These are phyloP conservation scores for Achroia grisella DNA, from an alignment of 1,140 invertebrate species.

Conservation along the genomic window DNA sequence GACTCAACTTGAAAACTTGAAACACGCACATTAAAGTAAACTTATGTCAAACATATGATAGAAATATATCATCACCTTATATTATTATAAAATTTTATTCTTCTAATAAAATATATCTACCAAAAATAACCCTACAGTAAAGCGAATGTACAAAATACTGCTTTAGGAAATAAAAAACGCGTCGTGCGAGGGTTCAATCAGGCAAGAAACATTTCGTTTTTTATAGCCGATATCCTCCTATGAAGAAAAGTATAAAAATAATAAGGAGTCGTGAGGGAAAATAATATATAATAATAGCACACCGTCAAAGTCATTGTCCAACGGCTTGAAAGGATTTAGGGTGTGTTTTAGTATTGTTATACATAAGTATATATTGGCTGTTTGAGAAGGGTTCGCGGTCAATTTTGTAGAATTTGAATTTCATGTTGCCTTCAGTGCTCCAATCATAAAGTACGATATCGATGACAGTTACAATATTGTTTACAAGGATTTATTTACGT, in stretches of 20 bases:
- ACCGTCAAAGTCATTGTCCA: slow-evolving; percentile 39
- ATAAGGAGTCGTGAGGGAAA: slow-evolving; percentile 55
- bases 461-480: slow-evolving; percentile 60
- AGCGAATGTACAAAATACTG: slow-evolving; percentile 2
- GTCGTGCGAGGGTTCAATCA: slow-evolving; percentile 50
- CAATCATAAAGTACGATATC: slow-evolving; percentile 57
- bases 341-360: slow-evolving; percentile 36
- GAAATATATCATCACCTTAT: slow-evolving; percentile 4
- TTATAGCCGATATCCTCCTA: slow-evolving; percentile 61
- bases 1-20: too few relatives aligned
- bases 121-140: background rate
- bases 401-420: slow-evolving; percentile 54
- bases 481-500: slow-evolving; percentile 49
- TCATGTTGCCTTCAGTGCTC: slow-evolving; percentile 34
- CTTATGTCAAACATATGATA: background rate
- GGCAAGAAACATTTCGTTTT: slow-evolving; percentile 56
- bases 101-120: background rate
- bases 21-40: too few relatives aligned
- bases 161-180: slow-evolving; percentile 26
- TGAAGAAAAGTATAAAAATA: slow-evolving; percentile 65
- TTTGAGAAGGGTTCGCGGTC: slow-evolving; percentile 35
- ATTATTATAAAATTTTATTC: too few relatives aligned
- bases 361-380: slow-evolving; percentile 11
- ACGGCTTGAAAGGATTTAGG: slow-evolving; percentile 45
- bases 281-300: slow-evolving; percentile 61